These are phyloP conservation scores for Oasisia sp. DNA, from an alignment of 2,888 invertebrate genomes.

Conservation along the genomic window DNA sequence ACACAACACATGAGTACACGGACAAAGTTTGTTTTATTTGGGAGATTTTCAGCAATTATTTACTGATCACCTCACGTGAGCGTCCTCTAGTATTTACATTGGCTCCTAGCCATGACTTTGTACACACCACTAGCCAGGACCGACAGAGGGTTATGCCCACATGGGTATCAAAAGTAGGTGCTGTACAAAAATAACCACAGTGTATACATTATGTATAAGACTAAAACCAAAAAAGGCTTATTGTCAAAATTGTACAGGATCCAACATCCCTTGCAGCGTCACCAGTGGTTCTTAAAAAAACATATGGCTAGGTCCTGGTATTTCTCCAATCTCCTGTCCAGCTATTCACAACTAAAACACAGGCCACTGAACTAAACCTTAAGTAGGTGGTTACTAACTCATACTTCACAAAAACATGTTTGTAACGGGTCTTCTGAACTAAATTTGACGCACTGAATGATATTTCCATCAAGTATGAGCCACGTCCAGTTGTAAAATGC, in stretches of 20 bases:
- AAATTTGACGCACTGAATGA: constrained; percentile 13
- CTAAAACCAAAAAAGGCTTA: constrained; percentile 35
- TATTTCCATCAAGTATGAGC: constrained; percentile 17
- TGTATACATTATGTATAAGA: constrained; percentile 39
- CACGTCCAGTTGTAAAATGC: constrained; percentile 17
- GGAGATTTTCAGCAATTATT: constrained; percentile 23
- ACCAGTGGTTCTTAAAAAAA: constrained; percentile 17
- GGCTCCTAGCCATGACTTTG: constrained; percentile 27
- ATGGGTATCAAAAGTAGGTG: constrained; percentile 29
- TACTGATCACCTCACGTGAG: constrained; percentile 28
- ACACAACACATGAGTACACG: background rate
- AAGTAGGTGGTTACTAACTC: constrained; percentile 17
- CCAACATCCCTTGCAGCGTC: constrained; percentile 7
- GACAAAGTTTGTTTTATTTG: constrained; percentile 17
- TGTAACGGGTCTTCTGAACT: constrained; percentile 3
- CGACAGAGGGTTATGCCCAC: constrained; percentile 26
- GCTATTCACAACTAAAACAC: constrained; percentile 17
- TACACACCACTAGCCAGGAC: constrained; percentile 28
- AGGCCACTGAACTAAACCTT: constrained; percentile 17
- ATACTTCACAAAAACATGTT: constrained; percentile 17
- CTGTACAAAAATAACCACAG: constrained; percentile 38
- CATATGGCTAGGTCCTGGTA: constrained; percentile 17
- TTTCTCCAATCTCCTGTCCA: constrained; percentile 17
- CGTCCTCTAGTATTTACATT: constrained; percentile 33
- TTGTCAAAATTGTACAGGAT: constrained; percentile 17